These are phyloP conservation scores for Willisornis vidua DNA, from an alignment of 2,113 vertebrate genomes.

Conservation along the genomic window DNA sequence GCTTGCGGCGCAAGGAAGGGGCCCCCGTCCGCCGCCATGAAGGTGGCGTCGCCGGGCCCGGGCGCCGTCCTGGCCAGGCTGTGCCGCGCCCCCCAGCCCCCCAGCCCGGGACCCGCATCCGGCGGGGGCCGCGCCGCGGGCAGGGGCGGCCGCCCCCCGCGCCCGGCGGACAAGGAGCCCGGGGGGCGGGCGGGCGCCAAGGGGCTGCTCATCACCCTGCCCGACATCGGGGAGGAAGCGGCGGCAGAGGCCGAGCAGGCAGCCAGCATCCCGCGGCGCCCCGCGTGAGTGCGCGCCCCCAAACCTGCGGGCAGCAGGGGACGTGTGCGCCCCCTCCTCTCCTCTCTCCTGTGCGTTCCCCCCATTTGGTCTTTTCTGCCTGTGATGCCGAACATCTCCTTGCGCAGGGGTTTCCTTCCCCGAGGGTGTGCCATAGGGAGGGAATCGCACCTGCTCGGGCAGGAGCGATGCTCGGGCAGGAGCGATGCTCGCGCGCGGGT, in stretches of 20 bases:
- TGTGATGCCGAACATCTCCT: neutral
- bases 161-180: neutral
- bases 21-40: slow-evolving; percentile 25
- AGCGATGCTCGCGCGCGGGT: neutral
- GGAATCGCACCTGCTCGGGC: accelerated
- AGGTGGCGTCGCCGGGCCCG: slow-evolving; percentile 59
- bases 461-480: neutral
- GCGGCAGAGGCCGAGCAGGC: neutral
- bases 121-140: neutral
- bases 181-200: neutral
- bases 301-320: accelerated
- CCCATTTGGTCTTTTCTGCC: neutral
- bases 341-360: neutral
- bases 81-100: slow-evolving; percentile 53
- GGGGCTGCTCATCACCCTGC: slow-evolving; percentile 43
- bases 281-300: slow-evolving; percentile 39
- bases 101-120: neutral
- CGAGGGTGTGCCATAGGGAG: accelerated
- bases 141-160: neutral
- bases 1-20: neutral
- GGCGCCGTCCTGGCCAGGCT: slow-evolving; percentile 62
- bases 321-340: neutral
- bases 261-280: neutral
- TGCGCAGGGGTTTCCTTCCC: neutral
- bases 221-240: slow-evolving; percentile 72